Percentiles rank a stretch among this genome's conserved stretches.
These are phyloP conservation scores for Nothocercus julius DNA, from an alignment of 2,113 vertebrate species.

Conservation along the genomic window DNA sequence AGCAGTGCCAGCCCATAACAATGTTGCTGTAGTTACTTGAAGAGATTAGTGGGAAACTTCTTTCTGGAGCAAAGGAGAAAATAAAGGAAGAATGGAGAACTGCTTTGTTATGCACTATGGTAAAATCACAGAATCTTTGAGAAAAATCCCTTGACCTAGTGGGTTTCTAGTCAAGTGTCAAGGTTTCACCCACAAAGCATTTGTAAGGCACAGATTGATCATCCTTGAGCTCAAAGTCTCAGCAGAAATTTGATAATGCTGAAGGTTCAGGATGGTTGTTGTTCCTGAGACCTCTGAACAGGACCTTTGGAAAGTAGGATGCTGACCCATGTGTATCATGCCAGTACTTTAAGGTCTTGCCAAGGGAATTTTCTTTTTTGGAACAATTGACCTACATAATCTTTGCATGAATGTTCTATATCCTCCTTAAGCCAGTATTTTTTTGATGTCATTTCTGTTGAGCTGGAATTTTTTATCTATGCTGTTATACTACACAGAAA, in stretches of 20 bases:
- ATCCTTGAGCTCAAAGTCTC: too few species aligned
- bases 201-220: background rate
- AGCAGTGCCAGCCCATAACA: background rate
- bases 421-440: fast-evolving
- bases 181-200: fast-evolving
- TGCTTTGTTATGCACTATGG: fast-evolving
- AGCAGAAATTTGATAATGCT: too few species aligned
- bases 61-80: background rate
- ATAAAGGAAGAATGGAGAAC: background rate
- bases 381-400: background rate
- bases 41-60: background rate
- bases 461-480: background rate
- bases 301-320: background rate
- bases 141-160: background rate
- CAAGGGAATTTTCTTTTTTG: background rate
- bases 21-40: background rate
- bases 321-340: background rate
- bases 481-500: background rate
- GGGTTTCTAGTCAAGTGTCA: background rate
- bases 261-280: too few species aligned
- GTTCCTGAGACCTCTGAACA: background rate
- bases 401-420: background rate
- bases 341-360: background rate
- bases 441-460: background rate
- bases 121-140: background rate